These are phyloP conservation scores for Metridium senile DNA, from an alignment of 92 coral and sea anemone species.

Conservation along the genomic window DNA sequence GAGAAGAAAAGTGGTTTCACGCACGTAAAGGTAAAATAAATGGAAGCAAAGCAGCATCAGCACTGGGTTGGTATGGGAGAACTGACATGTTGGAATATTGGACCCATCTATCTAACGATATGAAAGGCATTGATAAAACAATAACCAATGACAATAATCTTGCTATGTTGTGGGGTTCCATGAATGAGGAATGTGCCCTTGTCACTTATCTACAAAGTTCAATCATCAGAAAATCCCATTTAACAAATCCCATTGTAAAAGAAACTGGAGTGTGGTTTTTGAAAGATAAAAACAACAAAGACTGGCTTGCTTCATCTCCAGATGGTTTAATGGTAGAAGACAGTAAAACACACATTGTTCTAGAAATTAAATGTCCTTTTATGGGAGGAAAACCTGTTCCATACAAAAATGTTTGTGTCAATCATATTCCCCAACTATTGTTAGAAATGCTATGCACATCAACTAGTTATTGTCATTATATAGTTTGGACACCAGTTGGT, in stretches of 20 bases:
- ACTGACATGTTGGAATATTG: constrained; percentile 37
- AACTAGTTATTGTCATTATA: constrained; percentile 43
- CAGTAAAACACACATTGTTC: not conserved
- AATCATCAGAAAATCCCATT: too few species aligned
- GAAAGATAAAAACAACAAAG: constrained; percentile 2
- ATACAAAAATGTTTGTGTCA: constrained; percentile 41
- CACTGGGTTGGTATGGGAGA: constrained; percentile 45
- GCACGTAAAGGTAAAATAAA: constrained; percentile 42
- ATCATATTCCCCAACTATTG: constrained; percentile 56
- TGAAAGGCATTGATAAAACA: not conserved
- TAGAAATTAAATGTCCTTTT: constrained; percentile 45
- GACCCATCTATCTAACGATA: constrained; percentile 1
- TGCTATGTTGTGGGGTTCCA: too few species aligned
- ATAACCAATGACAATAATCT: not conserved
- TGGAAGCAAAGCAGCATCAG: constrained; percentile 55
- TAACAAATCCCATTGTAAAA: too few species aligned
- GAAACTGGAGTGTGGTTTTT: too few species aligned
- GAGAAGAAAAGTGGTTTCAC: constrained; percentile 5
- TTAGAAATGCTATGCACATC: constrained; percentile 42
- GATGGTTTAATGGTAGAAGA: constrained; percentile 24
- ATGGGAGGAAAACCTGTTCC: constrained; percentile 38
- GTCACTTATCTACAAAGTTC: too few species aligned
- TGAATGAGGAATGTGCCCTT: too few species aligned
- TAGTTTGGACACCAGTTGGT: constrained; percentile 65
- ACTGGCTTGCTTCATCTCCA: constrained; percentile 48